These are phyloP conservation scores for Fringilla coelebs DNA, from an alignment of 2,797 vertebrate genomes.

Conservation along the genomic window DNA sequence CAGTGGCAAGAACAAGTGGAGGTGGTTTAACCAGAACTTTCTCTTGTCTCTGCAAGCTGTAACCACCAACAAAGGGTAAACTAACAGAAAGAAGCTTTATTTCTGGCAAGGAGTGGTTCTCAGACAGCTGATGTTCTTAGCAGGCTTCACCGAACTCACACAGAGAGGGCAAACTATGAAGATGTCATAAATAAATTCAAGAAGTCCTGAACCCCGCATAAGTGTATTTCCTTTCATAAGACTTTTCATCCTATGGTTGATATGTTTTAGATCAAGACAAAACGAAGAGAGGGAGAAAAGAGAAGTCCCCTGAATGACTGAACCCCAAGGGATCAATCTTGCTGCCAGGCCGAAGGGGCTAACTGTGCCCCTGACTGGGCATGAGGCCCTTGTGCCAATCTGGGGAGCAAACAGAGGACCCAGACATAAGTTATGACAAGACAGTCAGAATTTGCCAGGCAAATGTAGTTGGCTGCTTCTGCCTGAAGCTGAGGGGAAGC, in stretches of 20 bases:
- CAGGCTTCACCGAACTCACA: neutral
- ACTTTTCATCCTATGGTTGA: neutral
- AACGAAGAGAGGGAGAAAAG: neutral
- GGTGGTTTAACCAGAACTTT: neutral
- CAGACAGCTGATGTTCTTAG: neutral
- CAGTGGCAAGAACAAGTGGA: neutral
- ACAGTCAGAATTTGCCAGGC: neutral
- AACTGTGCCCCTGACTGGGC: fast-evolving
- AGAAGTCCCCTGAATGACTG: neutral
- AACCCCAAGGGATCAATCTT: neutral
- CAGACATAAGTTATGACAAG: neutral
- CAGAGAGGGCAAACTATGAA: neutral
- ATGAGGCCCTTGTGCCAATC: neutral
- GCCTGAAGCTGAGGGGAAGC: neutral
- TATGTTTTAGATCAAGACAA: neutral
- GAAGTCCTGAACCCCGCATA: neutral
- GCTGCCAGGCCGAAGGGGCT: neutral
- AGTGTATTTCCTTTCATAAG: neutral
- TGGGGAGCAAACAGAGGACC: neutral
- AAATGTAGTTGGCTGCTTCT: neutral
- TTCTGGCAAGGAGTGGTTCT: neutral
- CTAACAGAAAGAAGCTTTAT: neutral
- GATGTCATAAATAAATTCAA: neutral
- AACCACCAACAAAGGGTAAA: neutral
- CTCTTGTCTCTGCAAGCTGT: neutral